Percentiles rank a stretch among this genome's conserved stretches.
Conservation (phyloP, 92 coral and sea anemone genomes). For the Porites divaricata region DNA sequence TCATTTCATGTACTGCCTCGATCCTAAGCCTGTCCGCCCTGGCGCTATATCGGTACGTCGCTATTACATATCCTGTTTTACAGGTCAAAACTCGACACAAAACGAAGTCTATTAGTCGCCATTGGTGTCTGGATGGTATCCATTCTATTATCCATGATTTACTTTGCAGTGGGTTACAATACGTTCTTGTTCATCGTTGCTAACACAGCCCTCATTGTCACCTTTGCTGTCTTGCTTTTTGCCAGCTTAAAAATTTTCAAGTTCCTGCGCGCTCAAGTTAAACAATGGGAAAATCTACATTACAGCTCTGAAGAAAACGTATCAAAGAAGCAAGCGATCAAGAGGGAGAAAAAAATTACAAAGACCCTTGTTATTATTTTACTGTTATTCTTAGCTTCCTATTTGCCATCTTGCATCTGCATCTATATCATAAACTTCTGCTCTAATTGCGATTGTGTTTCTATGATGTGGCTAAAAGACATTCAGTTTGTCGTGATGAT, state of each 20-base stretch:
- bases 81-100: slow-evolving; percentile 51
- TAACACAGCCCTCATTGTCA: slow-evolving; percentile 65
- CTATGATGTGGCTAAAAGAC: slow-evolving; percentile 54
- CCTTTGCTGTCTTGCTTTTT: slow-evolving; percentile 52
- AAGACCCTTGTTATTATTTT: slow-evolving; percentile 51
- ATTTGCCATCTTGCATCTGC: slow-evolving; percentile 46
- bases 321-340: slow-evolving; percentile 42
- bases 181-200: slow-evolving; percentile 74
- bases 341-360: slow-evolving; percentile 52
- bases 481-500: slow-evolving; percentile 44
- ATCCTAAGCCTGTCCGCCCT: slow-evolving; percentile 36
- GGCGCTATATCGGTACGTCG: slow-evolving; percentile 72
- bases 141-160: slow-evolving; percentile 53
- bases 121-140: slow-evolving; percentile 64
- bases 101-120: slow-evolving; percentile 50
- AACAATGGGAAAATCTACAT: slow-evolving; percentile 33
- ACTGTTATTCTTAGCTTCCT: slow-evolving; percentile 41
- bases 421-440: slow-evolving; percentile 56
- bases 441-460: slow-evolving; percentile 36
- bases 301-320: slow-evolving; percentile 40
- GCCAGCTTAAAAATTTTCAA: slow-evolving; percentile 26
- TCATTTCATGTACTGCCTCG: slow-evolving; percentile 41
- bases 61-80: slow-evolving; percentile 70
- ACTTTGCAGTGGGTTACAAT: slow-evolving; percentile 69
- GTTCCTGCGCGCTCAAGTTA: slow-evolving; percentile 25